phyloP scores from a whole-genome alignment of 1,140 invertebrate species.

The Bombyx mori region DNA sequence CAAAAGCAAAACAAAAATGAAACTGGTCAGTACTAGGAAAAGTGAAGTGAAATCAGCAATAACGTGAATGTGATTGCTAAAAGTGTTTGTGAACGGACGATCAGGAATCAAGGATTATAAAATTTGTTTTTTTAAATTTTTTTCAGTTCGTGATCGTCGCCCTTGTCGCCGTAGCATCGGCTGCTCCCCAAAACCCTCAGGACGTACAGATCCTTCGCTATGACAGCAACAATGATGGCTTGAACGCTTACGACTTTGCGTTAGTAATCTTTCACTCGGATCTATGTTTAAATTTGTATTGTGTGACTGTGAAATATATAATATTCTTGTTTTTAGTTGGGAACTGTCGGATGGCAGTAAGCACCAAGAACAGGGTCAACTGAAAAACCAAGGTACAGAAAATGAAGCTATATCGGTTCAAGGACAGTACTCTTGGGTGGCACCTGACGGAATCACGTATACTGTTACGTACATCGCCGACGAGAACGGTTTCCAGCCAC shows the following conservation, averaged over 20 bases:
- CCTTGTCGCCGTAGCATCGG: conserved; percentile 33
- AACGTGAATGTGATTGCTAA: conserved; percentile 19
- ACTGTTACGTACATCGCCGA: conserved; percentile 81
- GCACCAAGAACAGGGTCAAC: conserved; percentile 74
- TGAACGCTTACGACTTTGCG: conserved; percentile 59
- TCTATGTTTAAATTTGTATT: not conserved
- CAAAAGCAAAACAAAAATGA: conserved; percentile 44
- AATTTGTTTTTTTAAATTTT: conserved; percentile 4
- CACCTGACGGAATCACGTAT: conserved; percentile 72
- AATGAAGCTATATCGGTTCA: conserved; percentile 59
- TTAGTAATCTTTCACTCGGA: conserved; percentile 27
- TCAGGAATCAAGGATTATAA: not conserved
- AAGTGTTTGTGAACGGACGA: conserved; percentile 8
- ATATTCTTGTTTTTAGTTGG: conserved; percentile 31
- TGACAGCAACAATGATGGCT: conserved; percentile 48
- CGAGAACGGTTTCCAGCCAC: conserved; percentile 79
- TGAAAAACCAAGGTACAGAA: conserved; percentile 74
- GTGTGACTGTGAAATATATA: not conserved
- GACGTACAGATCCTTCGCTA: conserved; percentile 66
- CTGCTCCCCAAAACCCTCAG: conserved; percentile 53
- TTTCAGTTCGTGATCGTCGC: conserved; percentile 52
- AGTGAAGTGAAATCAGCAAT: conserved; percentile 22
- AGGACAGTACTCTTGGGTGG: conserved; percentile 73
- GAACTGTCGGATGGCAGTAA: conserved; percentile 56
- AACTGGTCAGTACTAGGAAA: conserved; percentile 41